Conservation (phyloP, 2,888 invertebrate species). For the Synergus itoensis region DNA sequence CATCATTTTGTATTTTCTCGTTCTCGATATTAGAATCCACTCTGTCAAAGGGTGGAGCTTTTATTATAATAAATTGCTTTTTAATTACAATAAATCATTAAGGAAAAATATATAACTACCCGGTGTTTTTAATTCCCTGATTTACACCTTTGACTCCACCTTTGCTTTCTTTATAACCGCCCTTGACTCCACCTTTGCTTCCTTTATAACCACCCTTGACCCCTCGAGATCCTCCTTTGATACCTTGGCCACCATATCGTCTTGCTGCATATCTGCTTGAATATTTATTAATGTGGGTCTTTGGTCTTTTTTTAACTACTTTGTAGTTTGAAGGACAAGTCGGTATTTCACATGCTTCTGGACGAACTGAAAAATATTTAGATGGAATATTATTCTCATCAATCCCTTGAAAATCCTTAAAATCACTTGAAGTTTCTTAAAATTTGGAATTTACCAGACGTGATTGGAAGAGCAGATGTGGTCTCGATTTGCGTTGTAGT, state of each 20-base stretch:
- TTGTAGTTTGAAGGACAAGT: conserved; percentile 80
- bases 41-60: too few relatives aligned
- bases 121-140: not conserved
- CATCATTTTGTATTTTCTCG: not conserved
- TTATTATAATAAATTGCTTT: too few relatives aligned
- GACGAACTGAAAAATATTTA: not conserved
- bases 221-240: not conserved
- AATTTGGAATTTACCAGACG: conserved; percentile 43
- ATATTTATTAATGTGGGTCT: conserved; percentile 22
- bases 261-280: conserved; percentile 54
- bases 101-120: too few relatives aligned
- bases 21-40: not conserved
- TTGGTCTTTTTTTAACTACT: conserved; percentile 73
- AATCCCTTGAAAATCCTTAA: too few relatives aligned
- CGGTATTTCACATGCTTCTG: conserved; percentile 67
- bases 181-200: conserved; percentile 61
- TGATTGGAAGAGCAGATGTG: not conserved
- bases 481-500: not conserved
- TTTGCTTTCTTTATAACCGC: conserved; percentile 72
- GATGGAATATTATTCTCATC: not conserved
- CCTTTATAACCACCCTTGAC: conserved; percentile 72
- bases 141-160: conserved; percentile 51
- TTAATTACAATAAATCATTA: too few relatives aligned
- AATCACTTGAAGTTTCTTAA: not conserved
- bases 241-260: conserved; percentile 6